Evolutionary conservation across 1,140 invertebrate species (phyloP), one percentile per base, ranked within the genome.

Genomic region (Magallana gigas): DNA sequence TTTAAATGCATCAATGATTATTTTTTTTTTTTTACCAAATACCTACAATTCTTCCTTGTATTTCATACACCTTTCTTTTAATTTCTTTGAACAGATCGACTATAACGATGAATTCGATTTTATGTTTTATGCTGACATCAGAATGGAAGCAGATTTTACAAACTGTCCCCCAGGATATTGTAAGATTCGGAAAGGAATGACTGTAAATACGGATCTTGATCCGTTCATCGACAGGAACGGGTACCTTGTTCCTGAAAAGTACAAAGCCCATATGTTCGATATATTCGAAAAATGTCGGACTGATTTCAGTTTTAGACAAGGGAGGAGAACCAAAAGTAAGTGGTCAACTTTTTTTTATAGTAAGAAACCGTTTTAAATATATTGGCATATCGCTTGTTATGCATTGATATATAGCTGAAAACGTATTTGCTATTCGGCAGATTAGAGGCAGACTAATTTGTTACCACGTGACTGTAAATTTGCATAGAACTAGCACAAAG

Each of bases 31-130:
- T n/a, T n/a, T n/a, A n/a, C n/a, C n/a, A n/a, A n/a, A n/a, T n/a
- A n/a, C n/a, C 1, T 48, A 48, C 1, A 48, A 48, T 48, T 48
- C 36, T 48, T 2, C 36, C 5, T 48, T 4, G 5, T 48, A 48
- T 48, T 48, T 48, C 36, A 48, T 48, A 48, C 36, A 48, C 36
- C 23, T 48, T 48, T 48, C 8, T 23, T 76, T 11, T 11, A 12
- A 12, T 71, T 36, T 9, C 68, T 59, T 62, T 29, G 11, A n/a
- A 62, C 29, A 85, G 84, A 85, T 68, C 16, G 64, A 57, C 16
- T 68, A 56, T 6, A 23, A 59, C 62, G 84, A 85, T 56, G 84
- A 85, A 68, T 85, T 85, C 56, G 84, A 85, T 18, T 68, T 85
- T 36, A 85, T 85, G 84, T 36, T 85, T 9, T 85, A 29, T 23